Evolutionary conservation across 2,113 vertebrate genomes (phyloP).

Genomic region (Pygoscelis antarcticus): DNA sequence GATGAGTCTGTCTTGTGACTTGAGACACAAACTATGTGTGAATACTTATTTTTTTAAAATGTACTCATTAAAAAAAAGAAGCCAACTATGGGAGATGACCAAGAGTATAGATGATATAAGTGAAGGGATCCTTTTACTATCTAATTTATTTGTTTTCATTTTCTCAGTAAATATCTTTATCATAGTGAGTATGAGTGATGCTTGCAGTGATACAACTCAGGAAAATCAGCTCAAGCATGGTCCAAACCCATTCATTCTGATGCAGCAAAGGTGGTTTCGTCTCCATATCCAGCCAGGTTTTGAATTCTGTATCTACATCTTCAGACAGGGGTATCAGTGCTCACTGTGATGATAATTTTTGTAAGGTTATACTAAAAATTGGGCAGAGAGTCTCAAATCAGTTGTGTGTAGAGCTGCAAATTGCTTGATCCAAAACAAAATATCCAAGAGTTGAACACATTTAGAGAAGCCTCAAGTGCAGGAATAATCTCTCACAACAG

Average conservation of each 20-base stretch:
- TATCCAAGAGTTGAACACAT: not conserved
- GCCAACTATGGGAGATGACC: not conserved
- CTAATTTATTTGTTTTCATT: not conserved
- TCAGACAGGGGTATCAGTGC: not conserved
- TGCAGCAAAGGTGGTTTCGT: not conserved
- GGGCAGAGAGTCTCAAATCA: not conserved
- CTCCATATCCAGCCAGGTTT: not conserved
- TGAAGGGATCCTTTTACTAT: not conserved
- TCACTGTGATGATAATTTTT: not conserved
- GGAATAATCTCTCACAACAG: not conserved
- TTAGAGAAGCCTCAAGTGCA: not conserved
- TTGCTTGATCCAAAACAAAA: not conserved
- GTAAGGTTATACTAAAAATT: not conserved
- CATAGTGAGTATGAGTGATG: not conserved
- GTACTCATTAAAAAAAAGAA: not conserved
- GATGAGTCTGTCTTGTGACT: constrained; percentile 4
- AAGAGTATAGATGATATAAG: not conserved
- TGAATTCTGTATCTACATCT: not conserved
- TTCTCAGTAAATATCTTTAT: not conserved
- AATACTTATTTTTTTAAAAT: not conserved
- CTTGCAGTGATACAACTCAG: not conserved
- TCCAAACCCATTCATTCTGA: not conserved
- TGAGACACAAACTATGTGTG: not conserved
- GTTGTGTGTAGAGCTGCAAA: not conserved
- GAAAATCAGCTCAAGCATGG: not conserved